These are phyloP conservation scores for Melieria omissa DNA, from an alignment of 2,888 invertebrate species.

Conservation along the genomic window DNA sequence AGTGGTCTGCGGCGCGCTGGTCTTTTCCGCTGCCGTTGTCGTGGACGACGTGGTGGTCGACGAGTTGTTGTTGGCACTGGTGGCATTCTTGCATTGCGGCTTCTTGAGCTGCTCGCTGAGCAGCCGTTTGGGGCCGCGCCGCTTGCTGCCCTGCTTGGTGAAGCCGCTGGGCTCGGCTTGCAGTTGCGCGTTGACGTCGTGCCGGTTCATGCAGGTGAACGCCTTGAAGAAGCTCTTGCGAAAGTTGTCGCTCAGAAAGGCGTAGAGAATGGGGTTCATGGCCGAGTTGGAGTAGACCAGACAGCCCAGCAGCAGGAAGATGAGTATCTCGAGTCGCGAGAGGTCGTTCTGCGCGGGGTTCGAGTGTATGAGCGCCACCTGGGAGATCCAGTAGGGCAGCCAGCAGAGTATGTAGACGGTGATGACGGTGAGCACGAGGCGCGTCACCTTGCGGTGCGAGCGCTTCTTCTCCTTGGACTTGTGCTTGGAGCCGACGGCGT, in stretches of 20 bases:
- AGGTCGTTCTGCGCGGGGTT: constrained; percentile 74
- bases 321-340: constrained; percentile 77
- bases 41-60: constrained; percentile 28
- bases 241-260: constrained; percentile 93
- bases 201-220: constrained; percentile 87
- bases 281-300: constrained; percentile 85
- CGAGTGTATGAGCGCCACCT: constrained; percentile 82
- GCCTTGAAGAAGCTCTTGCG: constrained; percentile 94
- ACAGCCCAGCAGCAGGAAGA: constrained; percentile 86
- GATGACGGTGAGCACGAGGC: constrained; percentile 89
- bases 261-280: constrained; percentile 92
- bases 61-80: constrained; percentile 42
- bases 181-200: constrained; percentile 86
- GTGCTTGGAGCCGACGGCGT: constrained; percentile 88
- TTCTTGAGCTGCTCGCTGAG: constrained; percentile 13
- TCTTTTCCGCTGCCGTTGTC: constrained; percentile 10
- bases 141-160: constrained; percentile 55
- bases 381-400: constrained; percentile 93
- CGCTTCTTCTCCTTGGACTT: constrained; percentile 85
- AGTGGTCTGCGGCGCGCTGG: neutral
- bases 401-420: constrained; percentile 92
- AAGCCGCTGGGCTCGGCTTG: constrained; percentile 90
- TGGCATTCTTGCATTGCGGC: constrained; percentile 26
- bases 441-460: constrained; percentile 89
- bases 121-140: constrained; percentile 16